Evolutionary conservation across 2,797 vertebrate genomes (phyloP).

Genomic region (Glyptemys insculpta): DNA sequence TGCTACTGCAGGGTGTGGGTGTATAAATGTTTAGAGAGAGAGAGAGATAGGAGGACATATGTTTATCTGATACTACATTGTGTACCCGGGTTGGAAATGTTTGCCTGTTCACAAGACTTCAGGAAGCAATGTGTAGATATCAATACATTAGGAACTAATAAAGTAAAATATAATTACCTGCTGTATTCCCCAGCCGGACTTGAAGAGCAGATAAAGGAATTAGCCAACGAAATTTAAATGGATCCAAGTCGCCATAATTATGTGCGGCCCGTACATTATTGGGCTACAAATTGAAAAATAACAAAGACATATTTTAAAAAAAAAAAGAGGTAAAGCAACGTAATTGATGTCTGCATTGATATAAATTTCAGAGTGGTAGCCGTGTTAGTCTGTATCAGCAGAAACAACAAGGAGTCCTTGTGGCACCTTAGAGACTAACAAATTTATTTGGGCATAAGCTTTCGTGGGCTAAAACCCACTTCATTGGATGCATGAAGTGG

Average conservation of each 20-base stretch:
- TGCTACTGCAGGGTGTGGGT: neutral
- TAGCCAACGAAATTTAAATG: slow-evolving; percentile 96
- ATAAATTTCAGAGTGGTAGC: too few relatives aligned
- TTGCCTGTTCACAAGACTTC: slow-evolving; percentile 4
- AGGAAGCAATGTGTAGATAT: neutral
- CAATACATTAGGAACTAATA: too few relatives aligned
- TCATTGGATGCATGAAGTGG: too few relatives aligned
- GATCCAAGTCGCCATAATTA: slow-evolving; percentile 90
- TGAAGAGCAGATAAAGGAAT: slow-evolving; percentile 96
- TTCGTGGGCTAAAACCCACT: too few relatives aligned
- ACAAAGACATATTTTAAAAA: neutral
- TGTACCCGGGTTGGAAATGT: neutral
- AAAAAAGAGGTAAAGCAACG: neutral
- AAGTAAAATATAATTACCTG: slow-evolving; percentile 83
- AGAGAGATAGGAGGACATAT: neutral
- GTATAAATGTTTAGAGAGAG: neutral
- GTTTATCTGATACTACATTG: neutral
- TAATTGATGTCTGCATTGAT: neutral
- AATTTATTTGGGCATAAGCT: too few relatives aligned
- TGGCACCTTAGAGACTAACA: too few relatives aligned
- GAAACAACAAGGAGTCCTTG: too few relatives aligned
- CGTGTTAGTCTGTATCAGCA: too few relatives aligned
- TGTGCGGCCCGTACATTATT: slow-evolving; percentile 86
- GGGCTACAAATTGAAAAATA: slow-evolving; percentile 74
- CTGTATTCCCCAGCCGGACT: slow-evolving; percentile 92